phyloP scores from a whole-genome alignment of 2,888 invertebrate species.

The Acanthosepion esculentum region DNA sequence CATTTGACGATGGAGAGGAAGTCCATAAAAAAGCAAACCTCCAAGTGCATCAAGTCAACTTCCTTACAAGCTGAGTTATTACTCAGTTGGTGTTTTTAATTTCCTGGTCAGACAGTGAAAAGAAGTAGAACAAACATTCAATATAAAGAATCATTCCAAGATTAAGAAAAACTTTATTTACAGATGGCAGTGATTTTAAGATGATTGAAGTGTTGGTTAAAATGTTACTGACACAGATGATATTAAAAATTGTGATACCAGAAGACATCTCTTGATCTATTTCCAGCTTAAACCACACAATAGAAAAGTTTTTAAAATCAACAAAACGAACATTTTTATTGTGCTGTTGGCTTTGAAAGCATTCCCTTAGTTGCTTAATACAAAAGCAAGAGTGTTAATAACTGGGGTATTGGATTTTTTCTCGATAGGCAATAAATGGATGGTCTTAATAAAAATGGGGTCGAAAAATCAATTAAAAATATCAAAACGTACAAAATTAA shows the following conservation, averaged over 20 bases:
- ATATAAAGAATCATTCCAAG: background rate
- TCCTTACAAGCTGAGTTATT: background rate
- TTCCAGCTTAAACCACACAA: background rate
- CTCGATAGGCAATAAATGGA: too few relatives aligned
- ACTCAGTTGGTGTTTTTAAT: background rate
- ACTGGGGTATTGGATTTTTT: too few relatives aligned
- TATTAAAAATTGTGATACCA: background rate
- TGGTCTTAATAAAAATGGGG: too few relatives aligned
- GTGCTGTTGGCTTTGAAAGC: too few relatives aligned
- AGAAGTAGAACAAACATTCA: background rate
- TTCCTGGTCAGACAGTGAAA: background rate
- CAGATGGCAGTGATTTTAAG: background rate
- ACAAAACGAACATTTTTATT: background rate
- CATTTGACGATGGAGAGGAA: background rate
- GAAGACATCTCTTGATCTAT: background rate
- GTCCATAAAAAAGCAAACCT: background rate
- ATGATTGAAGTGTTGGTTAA: background rate
- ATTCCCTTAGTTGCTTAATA: too few relatives aligned
- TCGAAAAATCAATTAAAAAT: too few relatives aligned
- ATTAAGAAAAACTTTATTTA: background rate
- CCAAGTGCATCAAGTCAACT: background rate
- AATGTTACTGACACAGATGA: background rate
- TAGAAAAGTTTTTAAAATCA: background rate
- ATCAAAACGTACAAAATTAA: too few relatives aligned
- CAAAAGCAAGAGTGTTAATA: too few relatives aligned